Conservation (phyloP, 2,113 vertebrate genomes). For the Lophochroa leadbeateri region DNA sequence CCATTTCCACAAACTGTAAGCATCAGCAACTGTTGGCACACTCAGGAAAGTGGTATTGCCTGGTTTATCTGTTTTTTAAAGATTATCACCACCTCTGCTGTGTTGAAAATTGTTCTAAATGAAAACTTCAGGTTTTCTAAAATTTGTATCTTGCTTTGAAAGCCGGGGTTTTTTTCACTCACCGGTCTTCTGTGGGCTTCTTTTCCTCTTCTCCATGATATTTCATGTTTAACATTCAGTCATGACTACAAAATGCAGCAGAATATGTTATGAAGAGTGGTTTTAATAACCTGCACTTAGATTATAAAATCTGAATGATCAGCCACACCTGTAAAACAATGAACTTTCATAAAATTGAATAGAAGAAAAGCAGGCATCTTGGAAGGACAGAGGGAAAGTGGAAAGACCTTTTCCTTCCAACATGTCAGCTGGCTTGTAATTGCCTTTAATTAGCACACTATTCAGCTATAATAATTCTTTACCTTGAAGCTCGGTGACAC, state of each 20-base stretch:
- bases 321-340: background rate
- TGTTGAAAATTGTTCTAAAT: background rate
- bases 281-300: background rate
- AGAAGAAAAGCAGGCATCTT: background rate
- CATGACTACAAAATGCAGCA: background rate
- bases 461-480: background rate
- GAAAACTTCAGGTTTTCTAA: background rate
- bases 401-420: background rate
- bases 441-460: slow-evolving; percentile 17
- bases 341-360: background rate
- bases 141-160: background rate
- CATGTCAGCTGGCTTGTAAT: background rate
- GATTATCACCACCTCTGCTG: background rate
- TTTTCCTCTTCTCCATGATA: background rate
- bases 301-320: background rate
- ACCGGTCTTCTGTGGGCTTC: background rate
- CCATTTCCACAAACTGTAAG: background rate
- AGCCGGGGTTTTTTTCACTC: background rate
- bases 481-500: background rate
- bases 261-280: background rate
- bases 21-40: background rate
- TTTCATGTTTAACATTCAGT: background rate
- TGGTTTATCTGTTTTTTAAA: background rate
- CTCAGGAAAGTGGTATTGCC: background rate
- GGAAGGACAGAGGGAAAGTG: background rate